Percentiles rank a stretch among this genome's conserved stretches.
These are phyloP conservation scores for mouse (Mus musculus) DNA, from an alignment of 2,113 vertebrate species.

Conservation along the genomic window GRCm39 chr2:122438001-122438500, in stretches of 20 bases:
- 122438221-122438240: not conserved
- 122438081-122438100: not conserved
- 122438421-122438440: conserved; percentile 15
- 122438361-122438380: conserved; percentile 50
- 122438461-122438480: conserved; percentile 29
- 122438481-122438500: not conserved
- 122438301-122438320: conserved; percentile 34
- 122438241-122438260: not conserved
- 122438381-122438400: conserved; percentile 16
- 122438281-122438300: conserved; percentile 46
- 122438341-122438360: conserved; percentile 36
- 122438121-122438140: too few species aligned
- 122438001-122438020: conserved; percentile 32
- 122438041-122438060: not conserved
- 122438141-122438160: not conserved
- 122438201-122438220: not conserved
- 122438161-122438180: not conserved
- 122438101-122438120: not conserved
- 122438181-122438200: not conserved
- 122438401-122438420: conserved; percentile 23
- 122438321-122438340: conserved; percentile 43
- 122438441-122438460: conserved; percentile 44
- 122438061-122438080: not conserved
- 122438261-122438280: not conserved
- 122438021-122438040: conserved; percentile 43